These are phyloP conservation scores for Drosophila lini DNA, from an alignment of 1,140 invertebrate genomes.

Conservation along the genomic window DNA sequence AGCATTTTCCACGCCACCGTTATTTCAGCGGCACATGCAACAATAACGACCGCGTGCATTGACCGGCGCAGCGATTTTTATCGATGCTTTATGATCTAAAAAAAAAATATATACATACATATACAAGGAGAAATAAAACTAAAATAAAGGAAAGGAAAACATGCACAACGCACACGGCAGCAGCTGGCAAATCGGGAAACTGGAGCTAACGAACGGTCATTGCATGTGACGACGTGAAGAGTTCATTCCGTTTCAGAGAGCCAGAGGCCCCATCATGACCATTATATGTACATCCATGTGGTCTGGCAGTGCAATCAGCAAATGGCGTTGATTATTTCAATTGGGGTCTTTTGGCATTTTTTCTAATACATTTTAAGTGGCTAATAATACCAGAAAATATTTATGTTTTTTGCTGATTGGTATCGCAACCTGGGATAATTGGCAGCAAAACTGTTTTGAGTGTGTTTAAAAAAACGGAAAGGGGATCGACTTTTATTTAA, in stretches of 20 bases:
- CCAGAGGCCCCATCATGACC: constrained; percentile 1
- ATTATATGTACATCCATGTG: constrained; percentile 4
- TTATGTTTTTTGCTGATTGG: neutral
- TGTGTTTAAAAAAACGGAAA: neutral
- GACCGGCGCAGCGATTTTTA: constrained; percentile 65
- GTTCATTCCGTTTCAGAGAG: constrained; percentile 29
- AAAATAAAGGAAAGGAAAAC: constrained; percentile 38
- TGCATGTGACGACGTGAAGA: constrained; percentile 52
- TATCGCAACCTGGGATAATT: constrained; percentile 5
- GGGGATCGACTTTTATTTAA: neutral
- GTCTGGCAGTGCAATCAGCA: constrained; percentile 48
- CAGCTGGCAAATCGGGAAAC: constrained; percentile 30
- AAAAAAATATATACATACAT: neutral
- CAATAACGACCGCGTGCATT: constrained; percentile 46
- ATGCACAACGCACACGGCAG: constrained; percentile 20
- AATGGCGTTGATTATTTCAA: constrained; percentile 78
- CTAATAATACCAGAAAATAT: constrained; percentile 42
- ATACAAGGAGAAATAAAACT: constrained; percentile 4
- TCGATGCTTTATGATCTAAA: constrained; percentile 71
- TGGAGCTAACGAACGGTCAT: constrained; percentile 61
- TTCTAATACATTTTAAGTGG: constrained; percentile 59
- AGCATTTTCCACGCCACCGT: constrained; percentile 28
- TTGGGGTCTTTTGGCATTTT: constrained; percentile 61
- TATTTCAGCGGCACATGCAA: constrained; percentile 75
- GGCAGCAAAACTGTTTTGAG: neutral